Base-by-base conservation (phyloP, 2,113 vertebrate species). In the Leucosticte australis region DNA sequence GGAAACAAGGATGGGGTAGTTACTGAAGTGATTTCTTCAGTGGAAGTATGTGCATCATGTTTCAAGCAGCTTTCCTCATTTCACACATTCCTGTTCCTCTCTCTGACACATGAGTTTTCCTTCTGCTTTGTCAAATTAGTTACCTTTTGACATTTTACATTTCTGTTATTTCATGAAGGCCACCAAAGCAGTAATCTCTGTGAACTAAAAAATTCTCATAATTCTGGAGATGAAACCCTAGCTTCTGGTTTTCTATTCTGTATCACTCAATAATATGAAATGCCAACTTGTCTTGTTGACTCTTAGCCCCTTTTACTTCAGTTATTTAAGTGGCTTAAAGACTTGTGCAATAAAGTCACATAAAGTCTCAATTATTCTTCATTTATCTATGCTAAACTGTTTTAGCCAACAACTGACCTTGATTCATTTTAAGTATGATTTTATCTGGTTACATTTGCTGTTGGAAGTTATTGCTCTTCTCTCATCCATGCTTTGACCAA, bases 381-480 rank as follows among this genome's bases (percentile, higher is more conserved):
- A 69, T 96, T 92, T 94, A 75, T 93, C 33, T 81, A 15, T 31
- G 71, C 24, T 89, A 52, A 97, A 95, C 46, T 68, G 33, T 11
- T 64, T 71, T 17, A 73, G 70, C 59, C 84, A 89, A 82, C 57
- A 50, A 31, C 7, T 94, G 74, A 68, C 68, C 74, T 84, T 53
- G 46, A 65, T 49, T 85, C 77, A 44, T 71, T 73, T 2, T 12
- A 56, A 76, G 11, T 52, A 35, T 76, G 28, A 39, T n/a, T 78
- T 44, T 91, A 79, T 62, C 65, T 37, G 41, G 17, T 79, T 79
- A 71, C 21, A 49, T 81, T 73, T 62, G 70, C 68, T 33, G 37
- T 94, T 71, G 64, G 87, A 88, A 93, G 79, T 89, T 95, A 83
- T 50, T 88, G 14, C 65, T 74, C 53, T 26, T 92, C 94, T 95